Evolutionary conservation across 2,113 vertebrate species (phyloP).

Genomic region (Pimephales promelas): DNA sequence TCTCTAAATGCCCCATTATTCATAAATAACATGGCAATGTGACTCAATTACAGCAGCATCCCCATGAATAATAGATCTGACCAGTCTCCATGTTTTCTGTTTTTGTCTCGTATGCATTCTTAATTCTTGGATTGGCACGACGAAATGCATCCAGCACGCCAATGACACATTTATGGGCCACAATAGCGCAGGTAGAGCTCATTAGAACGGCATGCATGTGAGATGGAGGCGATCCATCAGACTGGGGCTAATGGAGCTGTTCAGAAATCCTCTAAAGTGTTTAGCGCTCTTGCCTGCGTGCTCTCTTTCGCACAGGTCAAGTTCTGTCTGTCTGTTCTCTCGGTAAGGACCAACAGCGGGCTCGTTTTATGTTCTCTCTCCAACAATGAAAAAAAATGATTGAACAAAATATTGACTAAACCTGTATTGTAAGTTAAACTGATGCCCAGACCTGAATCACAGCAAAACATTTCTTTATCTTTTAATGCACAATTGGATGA

Average conservation of each 20-base stretch:
- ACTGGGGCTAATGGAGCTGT: slow-evolving; percentile 42
- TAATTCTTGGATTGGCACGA: neutral
- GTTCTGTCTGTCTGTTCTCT: slow-evolving; percentile 39
- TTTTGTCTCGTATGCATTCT: slow-evolving; percentile 26
- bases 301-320: slow-evolving; percentile 27
- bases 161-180: slow-evolving; percentile 46
- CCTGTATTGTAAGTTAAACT: too few species aligned
- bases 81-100: neutral
- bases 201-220: slow-evolving; percentile 15
- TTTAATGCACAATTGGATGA: neutral
- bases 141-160: slow-evolving; percentile 27
- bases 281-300: slow-evolving; percentile 20
- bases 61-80: slow-evolving; percentile 8
- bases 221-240: neutral
- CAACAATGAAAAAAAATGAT: neutral
- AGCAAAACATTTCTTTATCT: neutral
- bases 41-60: slow-evolving; percentile 7
- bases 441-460: neutral
- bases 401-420: too few species aligned
- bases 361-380: neutral
- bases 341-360: neutral
- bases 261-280: slow-evolving; percentile 48
- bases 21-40: neutral
- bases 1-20: neutral
- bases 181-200: slow-evolving; percentile 37